These are phyloP conservation scores for Cephus pulcher DNA, from an alignment of 2,888 invertebrate species.

Conservation along the genomic window DNA sequence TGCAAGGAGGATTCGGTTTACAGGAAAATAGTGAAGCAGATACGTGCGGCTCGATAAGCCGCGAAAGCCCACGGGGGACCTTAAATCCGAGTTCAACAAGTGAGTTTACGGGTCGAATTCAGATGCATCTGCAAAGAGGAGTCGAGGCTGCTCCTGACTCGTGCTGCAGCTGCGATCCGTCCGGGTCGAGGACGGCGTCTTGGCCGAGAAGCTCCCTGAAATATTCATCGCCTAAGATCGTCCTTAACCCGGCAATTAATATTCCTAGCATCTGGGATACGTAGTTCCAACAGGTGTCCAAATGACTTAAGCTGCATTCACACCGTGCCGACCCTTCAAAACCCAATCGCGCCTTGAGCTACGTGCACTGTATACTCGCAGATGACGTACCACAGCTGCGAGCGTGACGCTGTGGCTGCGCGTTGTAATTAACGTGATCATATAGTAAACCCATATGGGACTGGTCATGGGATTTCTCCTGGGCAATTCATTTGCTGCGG, in stretches of 20 bases:
- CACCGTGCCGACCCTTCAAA: neutral
- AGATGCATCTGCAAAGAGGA: neutral
- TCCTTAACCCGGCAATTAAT: constrained; percentile 19
- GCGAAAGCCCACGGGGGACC: neutral
- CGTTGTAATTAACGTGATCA: neutral
- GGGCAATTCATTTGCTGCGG: neutral
- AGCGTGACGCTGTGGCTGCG: neutral
- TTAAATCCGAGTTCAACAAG: neutral
- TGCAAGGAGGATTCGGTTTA: neutral
- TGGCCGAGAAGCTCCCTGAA: constrained; percentile 4
- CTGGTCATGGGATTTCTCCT: constrained; percentile 4
- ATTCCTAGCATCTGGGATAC: constrained; percentile 19
- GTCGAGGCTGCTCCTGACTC: neutral
- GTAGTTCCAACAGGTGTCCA: constrained; percentile 20
- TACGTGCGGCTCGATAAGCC: neutral
- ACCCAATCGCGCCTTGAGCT: neutral
- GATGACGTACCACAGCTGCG: neutral
- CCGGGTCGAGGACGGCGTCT: neutral
- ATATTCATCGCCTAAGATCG: constrained; percentile 17
- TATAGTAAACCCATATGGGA: neutral
- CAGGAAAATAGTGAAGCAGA: neutral
- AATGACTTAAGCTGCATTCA: neutral
- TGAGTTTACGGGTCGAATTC: neutral
- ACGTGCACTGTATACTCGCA: neutral
- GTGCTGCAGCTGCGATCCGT: neutral